A percentile compares a stretch with the other conserved stretches of the same genome.
phyloP scores from a whole-genome alignment of 2,888 invertebrate species.

The Drosophila nigricruria region DNA sequence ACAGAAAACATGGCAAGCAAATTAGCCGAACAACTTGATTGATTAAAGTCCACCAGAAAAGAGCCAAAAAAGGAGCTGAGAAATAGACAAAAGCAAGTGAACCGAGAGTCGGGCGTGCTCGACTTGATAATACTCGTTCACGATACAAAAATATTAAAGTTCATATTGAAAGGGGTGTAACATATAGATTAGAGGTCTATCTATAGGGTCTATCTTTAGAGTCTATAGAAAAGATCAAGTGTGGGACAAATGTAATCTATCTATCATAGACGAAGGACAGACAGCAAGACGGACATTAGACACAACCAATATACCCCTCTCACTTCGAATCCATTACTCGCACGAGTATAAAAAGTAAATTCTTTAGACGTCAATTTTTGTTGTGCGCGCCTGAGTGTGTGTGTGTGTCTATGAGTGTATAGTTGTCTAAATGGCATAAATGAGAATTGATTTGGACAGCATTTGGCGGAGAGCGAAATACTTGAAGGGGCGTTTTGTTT shows the following conservation, averaged over 20 bases:
- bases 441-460: slow-evolving; percentile 28
- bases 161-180: no score
- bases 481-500: slow-evolving; percentile 17
- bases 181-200: neutral
- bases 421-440: slow-evolving; percentile 51
- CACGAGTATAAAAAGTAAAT: neutral
- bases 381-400: neutral
- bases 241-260: no score
- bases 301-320: neutral
- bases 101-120: neutral
- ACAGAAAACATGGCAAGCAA: slow-evolving; percentile 56
- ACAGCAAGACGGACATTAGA: neutral
- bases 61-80: slow-evolving; percentile 3
- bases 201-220: neutral
- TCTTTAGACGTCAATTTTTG: neutral
- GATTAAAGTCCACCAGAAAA: slow-evolving; percentile 54
- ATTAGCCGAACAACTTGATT: slow-evolving; percentile 71
- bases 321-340: neutral
- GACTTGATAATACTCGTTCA: neutral
- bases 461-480: slow-evolving; percentile 5
- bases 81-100: neutral
- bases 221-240: no score
- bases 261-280: no score
- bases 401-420: slow-evolving; percentile 10
- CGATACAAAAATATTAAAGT: neutral